These are phyloP conservation scores for Potamarius usumacintae DNA, from an alignment of 2,113 vertebrate species.

Conservation along the genomic window DNA sequence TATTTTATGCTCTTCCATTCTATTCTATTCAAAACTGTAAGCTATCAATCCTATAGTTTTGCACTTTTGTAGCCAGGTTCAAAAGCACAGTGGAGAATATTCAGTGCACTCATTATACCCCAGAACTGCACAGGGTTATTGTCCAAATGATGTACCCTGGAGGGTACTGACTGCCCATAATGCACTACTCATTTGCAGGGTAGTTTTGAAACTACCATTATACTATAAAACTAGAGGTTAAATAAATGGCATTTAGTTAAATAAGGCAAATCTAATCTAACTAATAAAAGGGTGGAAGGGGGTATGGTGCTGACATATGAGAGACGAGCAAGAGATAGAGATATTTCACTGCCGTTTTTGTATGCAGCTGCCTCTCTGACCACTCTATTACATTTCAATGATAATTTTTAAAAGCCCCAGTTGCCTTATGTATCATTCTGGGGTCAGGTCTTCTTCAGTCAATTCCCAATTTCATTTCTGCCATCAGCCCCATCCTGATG, in stretches of 20 bases:
- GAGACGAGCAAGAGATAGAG: neutral
- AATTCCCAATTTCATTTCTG: constrained; percentile 49
- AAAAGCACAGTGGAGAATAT: neutral
- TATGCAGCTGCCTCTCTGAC: constrained; percentile 18
- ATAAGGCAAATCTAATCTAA: neutral
- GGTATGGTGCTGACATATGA: neutral
- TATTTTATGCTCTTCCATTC: neutral
- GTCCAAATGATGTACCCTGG: neutral
- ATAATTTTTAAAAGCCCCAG: constrained; percentile 42
- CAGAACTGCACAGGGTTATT: neutral
- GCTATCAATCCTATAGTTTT: neutral
- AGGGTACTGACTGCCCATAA: neutral
- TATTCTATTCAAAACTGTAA: neutral
- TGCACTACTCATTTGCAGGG: neutral
- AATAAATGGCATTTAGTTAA: neutral
- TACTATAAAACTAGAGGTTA: neutral
- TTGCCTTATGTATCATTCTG: constrained; percentile 38
- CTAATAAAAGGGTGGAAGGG: neutral
- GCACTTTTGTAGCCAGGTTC: neutral
- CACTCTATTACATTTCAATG: constrained; percentile 37
- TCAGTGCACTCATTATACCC: neutral
- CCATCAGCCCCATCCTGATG: constrained; percentile 32
- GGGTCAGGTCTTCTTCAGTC: constrained; percentile 44
- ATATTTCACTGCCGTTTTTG: neutral
- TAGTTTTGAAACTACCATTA: neutral